These are phyloP conservation scores for Platorchestia sp. DNA, from an alignment of 1,140 invertebrate genomes.

Conservation along the genomic window DNA sequence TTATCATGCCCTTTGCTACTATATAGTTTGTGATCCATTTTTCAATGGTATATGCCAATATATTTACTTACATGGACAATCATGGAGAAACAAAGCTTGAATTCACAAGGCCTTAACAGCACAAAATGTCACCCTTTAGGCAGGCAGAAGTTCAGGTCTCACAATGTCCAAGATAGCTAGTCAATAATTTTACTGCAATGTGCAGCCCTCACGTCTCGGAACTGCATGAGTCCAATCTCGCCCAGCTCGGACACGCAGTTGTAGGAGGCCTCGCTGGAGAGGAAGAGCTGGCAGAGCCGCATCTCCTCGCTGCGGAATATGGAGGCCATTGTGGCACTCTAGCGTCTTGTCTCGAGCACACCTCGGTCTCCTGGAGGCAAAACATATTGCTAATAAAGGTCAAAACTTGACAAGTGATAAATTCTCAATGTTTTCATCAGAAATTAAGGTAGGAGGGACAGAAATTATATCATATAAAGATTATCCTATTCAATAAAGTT, in stretches of 20 bases:
- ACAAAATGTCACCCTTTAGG: too few species aligned
- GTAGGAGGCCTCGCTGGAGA: constrained; percentile 90
- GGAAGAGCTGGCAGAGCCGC: constrained; percentile 89
- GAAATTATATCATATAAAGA: not conserved
- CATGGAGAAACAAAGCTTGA: too few species aligned
- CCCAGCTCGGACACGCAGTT: constrained; percentile 89
- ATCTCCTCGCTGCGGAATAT: constrained; percentile 93
- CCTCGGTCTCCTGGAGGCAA: not conserved
- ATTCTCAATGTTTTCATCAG: not conserved
- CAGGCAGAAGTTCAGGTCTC: too few species aligned
- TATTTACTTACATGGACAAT: too few species aligned
- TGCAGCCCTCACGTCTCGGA: constrained; percentile 83
- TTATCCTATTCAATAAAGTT: too few species aligned
- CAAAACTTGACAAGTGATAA: not conserved
- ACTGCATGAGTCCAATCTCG: constrained; percentile 90
- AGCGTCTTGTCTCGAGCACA: too few species aligned
- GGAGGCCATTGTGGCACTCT: constrained; percentile 62
- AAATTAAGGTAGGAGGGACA: not conserved
- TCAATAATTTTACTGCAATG: too few species aligned
- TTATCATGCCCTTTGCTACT: too few species aligned
- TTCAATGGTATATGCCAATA: too few species aligned
- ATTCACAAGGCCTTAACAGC: too few species aligned
- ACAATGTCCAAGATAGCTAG: too few species aligned
- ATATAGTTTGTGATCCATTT: too few species aligned
- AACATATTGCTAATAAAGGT: not conserved